These are phyloP conservation scores for Venusia cambrica DNA, from an alignment of 2,888 invertebrate genomes.

Conservation along the genomic window DNA sequence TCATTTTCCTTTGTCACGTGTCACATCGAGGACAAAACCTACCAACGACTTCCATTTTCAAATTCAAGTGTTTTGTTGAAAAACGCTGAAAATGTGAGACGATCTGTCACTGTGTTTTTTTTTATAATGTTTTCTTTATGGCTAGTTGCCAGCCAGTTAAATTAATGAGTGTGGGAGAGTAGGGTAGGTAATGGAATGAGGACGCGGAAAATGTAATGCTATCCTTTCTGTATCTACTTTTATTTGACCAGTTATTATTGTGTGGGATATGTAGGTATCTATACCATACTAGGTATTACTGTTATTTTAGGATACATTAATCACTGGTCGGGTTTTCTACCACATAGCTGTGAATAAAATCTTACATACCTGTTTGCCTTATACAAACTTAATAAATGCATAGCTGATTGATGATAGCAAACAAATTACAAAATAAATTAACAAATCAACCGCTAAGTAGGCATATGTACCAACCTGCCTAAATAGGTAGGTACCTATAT, in stretches of 20 bases:
- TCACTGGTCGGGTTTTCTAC: too few relatives aligned
- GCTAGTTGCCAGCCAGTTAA: conserved; percentile 12
- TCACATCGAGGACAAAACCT: too few relatives aligned
- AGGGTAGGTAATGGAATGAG: conserved; percentile 16
- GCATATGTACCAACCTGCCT: neutral
- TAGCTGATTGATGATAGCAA: too few relatives aligned
- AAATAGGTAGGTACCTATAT: neutral
- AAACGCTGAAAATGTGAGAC: conserved; percentile 13
- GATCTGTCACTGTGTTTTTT: conserved; percentile 19
- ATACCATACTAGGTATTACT: conserved; percentile 2
- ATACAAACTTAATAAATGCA: too few relatives aligned
- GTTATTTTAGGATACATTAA: conserved; percentile 1
- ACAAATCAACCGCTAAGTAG: neutral
- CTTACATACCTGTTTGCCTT: too few relatives aligned
- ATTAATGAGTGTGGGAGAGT: conserved; percentile 9
- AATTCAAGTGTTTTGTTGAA: too few relatives aligned
- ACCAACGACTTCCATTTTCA: too few relatives aligned
- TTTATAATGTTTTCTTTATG: conserved; percentile 6
- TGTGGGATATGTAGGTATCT: too few relatives aligned
- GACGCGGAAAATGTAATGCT: conserved; percentile 2
- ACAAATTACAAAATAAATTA: too few relatives aligned
- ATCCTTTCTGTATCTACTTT: too few relatives aligned
- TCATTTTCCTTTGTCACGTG: conserved; percentile 29
- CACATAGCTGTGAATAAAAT: too few relatives aligned
- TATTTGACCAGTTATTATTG: too few relatives aligned